Evolutionary conservation across 2,113 vertebrate species (phyloP).

Genomic region (Charadrius vociferus): DNA sequence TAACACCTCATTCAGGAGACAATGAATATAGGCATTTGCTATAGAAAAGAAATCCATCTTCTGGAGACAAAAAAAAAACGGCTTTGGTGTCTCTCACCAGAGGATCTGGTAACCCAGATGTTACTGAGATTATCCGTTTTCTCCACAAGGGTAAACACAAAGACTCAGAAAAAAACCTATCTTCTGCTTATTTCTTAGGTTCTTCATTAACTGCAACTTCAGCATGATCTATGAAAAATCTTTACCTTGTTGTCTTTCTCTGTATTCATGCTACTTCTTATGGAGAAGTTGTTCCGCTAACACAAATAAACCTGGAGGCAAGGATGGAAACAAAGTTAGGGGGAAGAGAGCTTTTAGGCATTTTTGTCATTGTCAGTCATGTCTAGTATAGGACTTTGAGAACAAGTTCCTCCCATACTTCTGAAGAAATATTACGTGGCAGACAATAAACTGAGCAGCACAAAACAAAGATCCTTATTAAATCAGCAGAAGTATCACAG

Average conservation of each 20-base stretch:
- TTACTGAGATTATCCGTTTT: background rate
- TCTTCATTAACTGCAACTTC: background rate
- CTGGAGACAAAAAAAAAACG: background rate
- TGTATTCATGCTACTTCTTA: background rate
- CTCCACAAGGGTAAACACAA: background rate
- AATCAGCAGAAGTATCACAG: background rate
- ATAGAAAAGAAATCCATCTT: background rate
- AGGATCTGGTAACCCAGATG: background rate
- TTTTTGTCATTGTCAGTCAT: background rate
- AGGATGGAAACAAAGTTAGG: background rate
- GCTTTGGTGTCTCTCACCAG: background rate
- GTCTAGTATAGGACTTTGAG: background rate
- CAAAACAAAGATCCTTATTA: background rate
- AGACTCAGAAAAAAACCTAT: background rate
- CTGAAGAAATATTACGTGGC: background rate
- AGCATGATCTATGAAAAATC: background rate
- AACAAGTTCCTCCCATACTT: background rate
- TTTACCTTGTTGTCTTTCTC: background rate
- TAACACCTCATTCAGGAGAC: background rate
- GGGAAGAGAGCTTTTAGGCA: background rate
- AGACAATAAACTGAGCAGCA: background rate
- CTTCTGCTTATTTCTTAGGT: background rate
- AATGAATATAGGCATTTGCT: background rate
- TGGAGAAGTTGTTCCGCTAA: background rate
- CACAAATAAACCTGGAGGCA: background rate